Conservation (phyloP, 2,113 vertebrate species). For the Ceratotherium simum region DNA sequence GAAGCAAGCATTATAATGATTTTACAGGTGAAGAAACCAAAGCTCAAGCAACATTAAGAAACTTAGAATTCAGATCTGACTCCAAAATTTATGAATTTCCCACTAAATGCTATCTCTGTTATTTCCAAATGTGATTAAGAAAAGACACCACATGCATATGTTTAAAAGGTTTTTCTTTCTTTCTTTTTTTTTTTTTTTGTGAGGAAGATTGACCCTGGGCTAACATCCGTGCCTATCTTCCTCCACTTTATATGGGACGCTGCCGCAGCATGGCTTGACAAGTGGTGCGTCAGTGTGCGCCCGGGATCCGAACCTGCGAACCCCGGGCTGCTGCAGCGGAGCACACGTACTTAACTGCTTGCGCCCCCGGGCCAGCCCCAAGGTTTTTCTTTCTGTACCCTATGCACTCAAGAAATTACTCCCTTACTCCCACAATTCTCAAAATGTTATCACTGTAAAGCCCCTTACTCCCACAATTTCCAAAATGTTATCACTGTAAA, state of each 20-base stretch:
- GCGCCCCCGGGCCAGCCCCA: too few relatives aligned
- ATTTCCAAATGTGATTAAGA: slow-evolving; percentile 18
- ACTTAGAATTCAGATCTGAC: background rate
- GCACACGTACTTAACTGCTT: too few relatives aligned
- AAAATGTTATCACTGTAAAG: slow-evolving; percentile 38
- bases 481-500: slow-evolving; percentile 38
- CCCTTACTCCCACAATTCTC: background rate
- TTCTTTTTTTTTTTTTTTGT: too few relatives aligned
- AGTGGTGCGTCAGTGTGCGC: too few relatives aligned
- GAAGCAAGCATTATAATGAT: background rate
- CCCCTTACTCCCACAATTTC: background rate
- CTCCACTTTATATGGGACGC: too few relatives aligned
- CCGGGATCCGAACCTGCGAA: too few relatives aligned
- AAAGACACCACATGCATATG: background rate
- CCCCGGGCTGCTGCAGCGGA: too few relatives aligned
- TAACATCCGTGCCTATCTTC: too few relatives aligned
- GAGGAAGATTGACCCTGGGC: too few relatives aligned
- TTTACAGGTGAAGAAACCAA: background rate
- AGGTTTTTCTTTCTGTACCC: background rate
- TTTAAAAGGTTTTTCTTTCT: background rate
- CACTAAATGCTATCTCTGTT: background rate
- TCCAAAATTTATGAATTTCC: slow-evolving; percentile 15
- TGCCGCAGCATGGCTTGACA: too few relatives aligned
- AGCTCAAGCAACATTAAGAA: background rate
- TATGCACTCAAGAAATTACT: background rate